A percentile compares a stretch with the other conserved stretches of the same genome.
phyloP scores from a whole-genome alignment of 2,113 vertebrate genomes.

The Rynchops niger region DNA sequence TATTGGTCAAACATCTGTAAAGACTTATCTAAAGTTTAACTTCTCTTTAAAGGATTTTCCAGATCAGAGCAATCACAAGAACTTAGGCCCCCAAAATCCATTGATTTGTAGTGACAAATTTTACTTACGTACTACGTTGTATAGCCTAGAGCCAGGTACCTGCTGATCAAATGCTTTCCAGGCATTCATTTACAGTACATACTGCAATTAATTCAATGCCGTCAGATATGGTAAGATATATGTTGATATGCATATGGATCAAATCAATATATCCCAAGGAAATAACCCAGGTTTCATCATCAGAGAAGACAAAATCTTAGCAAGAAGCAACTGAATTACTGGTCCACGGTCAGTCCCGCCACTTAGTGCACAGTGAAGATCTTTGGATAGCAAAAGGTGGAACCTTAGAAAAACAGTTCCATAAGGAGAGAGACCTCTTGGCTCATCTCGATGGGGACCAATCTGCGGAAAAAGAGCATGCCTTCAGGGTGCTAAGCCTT shows the following conservation, averaged over 20 bases:
- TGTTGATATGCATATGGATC: not conserved
- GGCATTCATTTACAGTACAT: not conserved
- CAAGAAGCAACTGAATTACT: not conserved
- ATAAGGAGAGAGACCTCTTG: not conserved
- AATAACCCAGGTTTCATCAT: not conserved
- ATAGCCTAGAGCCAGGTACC: not conserved
- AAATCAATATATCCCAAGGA: not conserved
- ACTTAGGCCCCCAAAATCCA: not conserved
- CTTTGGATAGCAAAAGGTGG: not conserved
- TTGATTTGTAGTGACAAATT: not conserved
- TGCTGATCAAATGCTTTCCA: not conserved
- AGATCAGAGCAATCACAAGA: not conserved
- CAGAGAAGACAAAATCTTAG: not conserved
- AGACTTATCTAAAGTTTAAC: not conserved
- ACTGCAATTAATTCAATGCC: not conserved
- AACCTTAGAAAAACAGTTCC: not conserved
- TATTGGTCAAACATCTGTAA: not conserved
- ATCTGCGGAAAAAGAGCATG: not conserved
- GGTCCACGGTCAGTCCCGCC: not conserved
- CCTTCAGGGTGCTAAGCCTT: not conserved
- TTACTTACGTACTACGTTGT: not conserved
- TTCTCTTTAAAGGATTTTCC: not conserved
- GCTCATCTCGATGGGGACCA: not conserved
- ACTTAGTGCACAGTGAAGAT: not conserved
- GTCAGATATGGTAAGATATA: not conserved